Evolutionary conservation across 2,888 invertebrate species (phyloP).

Genomic region (Lordiphosa andalusiaca): DNA sequence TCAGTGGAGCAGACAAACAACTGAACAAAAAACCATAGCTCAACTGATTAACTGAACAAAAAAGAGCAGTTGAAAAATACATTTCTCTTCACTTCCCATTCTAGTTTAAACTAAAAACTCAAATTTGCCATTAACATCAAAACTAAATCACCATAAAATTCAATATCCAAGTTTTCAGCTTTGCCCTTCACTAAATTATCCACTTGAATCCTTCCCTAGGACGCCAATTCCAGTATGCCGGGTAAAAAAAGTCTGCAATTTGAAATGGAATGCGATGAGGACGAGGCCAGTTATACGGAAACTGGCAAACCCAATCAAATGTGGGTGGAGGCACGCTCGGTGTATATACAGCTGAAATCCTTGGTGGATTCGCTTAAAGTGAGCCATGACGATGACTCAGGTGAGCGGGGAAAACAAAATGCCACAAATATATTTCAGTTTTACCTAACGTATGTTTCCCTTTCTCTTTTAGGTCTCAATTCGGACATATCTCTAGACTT

Average conservation of each 20-base stretch:
- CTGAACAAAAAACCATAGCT: no score
- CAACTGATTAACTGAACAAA: no score
- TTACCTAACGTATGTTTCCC: not conserved
- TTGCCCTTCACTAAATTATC: not conserved
- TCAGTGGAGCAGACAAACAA: no score
- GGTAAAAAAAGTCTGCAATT: conserved; percentile 88
- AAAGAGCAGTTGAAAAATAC: no score
- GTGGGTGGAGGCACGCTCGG: conserved; percentile 85
- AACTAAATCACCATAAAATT: no score
- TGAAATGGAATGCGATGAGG: conserved; percentile 92
- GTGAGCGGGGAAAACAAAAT: conserved; percentile 75
- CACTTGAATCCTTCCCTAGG: conserved; percentile 42
- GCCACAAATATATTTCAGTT: not conserved
- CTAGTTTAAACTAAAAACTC: no score
- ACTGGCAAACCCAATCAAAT: conserved; percentile 81
- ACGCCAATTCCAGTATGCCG: conserved; percentile 74
- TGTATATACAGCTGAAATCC: conserved; percentile 87
- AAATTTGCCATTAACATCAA: no score
- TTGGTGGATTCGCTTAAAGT: conserved; percentile 88
- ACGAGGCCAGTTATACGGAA: conserved; percentile 81
- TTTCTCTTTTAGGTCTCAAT: conserved; percentile 82
- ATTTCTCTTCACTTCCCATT: no score
- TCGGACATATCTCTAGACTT: conserved; percentile 84
- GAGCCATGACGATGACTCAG: conserved; percentile 88
- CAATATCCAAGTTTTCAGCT: not conserved